Evolutionary conservation across 2,113 vertebrate species (phyloP).

Genomic region (Plecotus auritus): DNA sequence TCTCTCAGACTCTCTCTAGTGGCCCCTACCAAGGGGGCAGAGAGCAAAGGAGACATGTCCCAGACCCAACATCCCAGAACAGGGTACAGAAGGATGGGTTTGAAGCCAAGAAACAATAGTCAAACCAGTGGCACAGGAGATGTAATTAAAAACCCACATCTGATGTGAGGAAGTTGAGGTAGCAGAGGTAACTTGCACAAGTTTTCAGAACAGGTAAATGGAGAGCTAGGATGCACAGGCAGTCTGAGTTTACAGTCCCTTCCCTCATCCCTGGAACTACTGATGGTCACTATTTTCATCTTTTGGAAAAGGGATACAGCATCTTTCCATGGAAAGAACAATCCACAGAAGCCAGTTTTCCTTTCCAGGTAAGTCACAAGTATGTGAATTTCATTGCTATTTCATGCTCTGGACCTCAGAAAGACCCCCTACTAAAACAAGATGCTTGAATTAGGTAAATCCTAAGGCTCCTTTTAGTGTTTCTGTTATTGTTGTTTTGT

Average conservation of each 20-base stretch:
- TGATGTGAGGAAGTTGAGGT: not conserved
- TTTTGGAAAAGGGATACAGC: not conserved
- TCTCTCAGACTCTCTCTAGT: not conserved
- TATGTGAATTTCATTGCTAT: not conserved
- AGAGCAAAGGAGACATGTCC: not conserved
- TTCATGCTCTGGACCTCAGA: not conserved
- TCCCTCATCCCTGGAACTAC: not conserved
- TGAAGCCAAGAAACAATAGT: not conserved
- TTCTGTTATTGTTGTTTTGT: no score
- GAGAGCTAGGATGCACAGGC: not conserved
- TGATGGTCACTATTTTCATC: not conserved
- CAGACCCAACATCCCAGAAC: not conserved
- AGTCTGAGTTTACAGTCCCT: not conserved
- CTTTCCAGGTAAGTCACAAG: not conserved
- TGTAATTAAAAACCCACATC: not conserved
- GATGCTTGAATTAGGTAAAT: not conserved
- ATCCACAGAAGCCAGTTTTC: not conserved
- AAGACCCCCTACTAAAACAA: not conserved
- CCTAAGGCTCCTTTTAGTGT: not conserved
- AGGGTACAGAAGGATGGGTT: not conserved
- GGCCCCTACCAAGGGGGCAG: not conserved
- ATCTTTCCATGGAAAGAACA: not conserved
- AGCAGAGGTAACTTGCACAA: not conserved
- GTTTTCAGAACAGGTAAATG: not conserved
- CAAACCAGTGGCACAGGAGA: not conserved